A percentile compares a stretch with the other conserved stretches of the same genome.
Conservation (phyloP, 2,888 invertebrate species). For the Thyatira batis region DNA sequence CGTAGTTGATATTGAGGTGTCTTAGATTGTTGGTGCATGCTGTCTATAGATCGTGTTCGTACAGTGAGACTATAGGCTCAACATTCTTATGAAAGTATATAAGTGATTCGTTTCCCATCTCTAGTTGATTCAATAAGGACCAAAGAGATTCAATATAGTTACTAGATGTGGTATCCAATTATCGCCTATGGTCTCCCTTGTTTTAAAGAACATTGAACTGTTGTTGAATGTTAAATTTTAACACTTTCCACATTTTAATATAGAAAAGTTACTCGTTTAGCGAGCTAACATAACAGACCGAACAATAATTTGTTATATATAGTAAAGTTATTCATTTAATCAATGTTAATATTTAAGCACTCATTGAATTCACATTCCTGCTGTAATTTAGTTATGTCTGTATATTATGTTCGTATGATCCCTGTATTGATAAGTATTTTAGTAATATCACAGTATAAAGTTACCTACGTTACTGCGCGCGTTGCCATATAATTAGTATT, state of each 20-base stretch:
- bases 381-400: constrained; percentile 52
- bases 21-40: constrained; percentile 78
- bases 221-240: constrained; percentile 74
- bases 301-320: constrained; percentile 25
- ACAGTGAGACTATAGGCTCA: constrained; percentile 42
- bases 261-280: constrained; percentile 19
- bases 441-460: constrained; percentile 56
- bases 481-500: constrained; percentile 74
- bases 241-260: constrained; percentile 57
- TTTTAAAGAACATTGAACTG: constrained; percentile 53
- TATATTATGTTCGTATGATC: constrained; percentile 59
- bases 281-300: constrained; percentile 29
- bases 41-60: constrained; percentile 49
- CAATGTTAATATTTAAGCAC: constrained; percentile 20
- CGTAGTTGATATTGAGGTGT: constrained; percentile 71
- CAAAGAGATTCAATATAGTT: constrained; percentile 52
- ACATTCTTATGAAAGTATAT: constrained; percentile 17
- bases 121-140: constrained; percentile 48
- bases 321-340: constrained; percentile 6
- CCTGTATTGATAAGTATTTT: constrained; percentile 10
- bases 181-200: constrained; percentile 43
- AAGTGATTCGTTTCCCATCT: constrained; percentile 17
- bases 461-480: constrained; percentile 70
- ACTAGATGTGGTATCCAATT: constrained; percentile 19
- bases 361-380: constrained; percentile 60